A percentile compares a stretch with the other conserved stretches of the same genome.
phyloP scores from a whole-genome alignment of 2,113 vertebrate genomes.

The Scortum barcoo region DNA sequence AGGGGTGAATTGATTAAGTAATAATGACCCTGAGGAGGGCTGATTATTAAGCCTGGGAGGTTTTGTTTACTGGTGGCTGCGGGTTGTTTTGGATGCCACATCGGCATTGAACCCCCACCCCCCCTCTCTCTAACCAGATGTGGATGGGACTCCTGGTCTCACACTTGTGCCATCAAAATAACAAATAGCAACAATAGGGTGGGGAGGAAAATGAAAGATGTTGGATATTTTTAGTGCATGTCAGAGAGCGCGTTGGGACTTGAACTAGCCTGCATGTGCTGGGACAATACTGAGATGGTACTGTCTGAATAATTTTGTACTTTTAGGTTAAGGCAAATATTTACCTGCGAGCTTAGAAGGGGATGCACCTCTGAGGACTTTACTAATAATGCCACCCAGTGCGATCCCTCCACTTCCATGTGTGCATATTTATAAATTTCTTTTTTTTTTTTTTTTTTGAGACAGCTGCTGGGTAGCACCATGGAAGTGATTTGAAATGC shows the following conservation, averaged over 20 bases:
- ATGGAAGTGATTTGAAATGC: conserved; percentile 80
- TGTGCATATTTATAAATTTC: conserved; percentile 66
- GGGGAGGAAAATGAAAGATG: background rate
- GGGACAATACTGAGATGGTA: background rate
- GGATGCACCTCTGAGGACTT: conserved; percentile 25
- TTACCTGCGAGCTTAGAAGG: conserved; percentile 27
- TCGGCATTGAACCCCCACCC: conserved; percentile 67
- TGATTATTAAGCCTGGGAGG: conserved; percentile 85
- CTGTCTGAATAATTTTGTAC: background rate
- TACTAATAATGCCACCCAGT: conserved; percentile 44
- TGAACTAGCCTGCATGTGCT: background rate
- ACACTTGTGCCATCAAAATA: conserved; percentile 11
- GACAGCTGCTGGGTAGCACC: conserved; percentile 73
- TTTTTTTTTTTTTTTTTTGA: conserved; percentile 42
- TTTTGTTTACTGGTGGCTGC: conserved; percentile 79
- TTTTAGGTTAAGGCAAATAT: background rate
- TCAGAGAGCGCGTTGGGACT: background rate
- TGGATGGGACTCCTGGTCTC: conserved; percentile 20
- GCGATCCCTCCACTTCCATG: conserved; percentile 30
- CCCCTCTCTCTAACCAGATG: no score
- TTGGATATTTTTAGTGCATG: background rate
- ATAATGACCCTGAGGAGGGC: conserved; percentile 91
- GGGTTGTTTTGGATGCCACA: conserved; percentile 68
- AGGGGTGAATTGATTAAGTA: conserved; percentile 94
- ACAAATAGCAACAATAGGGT: background rate